These are phyloP conservation scores for Cremastinae sp. DNA, from an alignment of 2,888 invertebrate genomes.

Conservation along the genomic window DNA sequence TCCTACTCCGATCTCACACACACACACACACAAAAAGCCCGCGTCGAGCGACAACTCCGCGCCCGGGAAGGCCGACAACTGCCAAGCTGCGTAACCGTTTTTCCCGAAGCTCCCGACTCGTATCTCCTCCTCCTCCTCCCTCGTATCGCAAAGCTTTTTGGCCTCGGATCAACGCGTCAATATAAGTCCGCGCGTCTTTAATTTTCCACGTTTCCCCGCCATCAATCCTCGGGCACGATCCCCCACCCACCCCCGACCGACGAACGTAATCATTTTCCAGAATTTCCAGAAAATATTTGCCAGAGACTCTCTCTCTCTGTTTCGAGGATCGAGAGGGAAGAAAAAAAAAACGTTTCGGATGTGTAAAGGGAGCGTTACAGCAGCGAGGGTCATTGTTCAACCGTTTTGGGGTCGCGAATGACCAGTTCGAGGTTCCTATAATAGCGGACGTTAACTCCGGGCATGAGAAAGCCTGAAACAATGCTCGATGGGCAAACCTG, in stretches of 20 bases:
- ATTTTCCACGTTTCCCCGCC: slow-evolving; percentile 66
- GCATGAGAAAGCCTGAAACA: slow-evolving; percentile 78
- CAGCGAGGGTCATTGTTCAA: slow-evolving; percentile 76
- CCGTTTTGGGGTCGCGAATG: slow-evolving; percentile 76
- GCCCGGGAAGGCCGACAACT: slow-evolving; percentile 5
- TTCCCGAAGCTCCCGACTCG: too few relatives aligned
- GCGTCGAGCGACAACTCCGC: too few relatives aligned
- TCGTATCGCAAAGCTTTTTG: slow-evolving; percentile 42
- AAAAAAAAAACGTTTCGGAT: neutral
- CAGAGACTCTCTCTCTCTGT: too few relatives aligned
- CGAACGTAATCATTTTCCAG: too few relatives aligned
- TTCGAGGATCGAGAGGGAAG: too few relatives aligned
- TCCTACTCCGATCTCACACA: slow-evolving; percentile 18
- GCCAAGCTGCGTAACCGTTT: slow-evolving; percentile 18
- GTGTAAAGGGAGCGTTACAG: slow-evolving; percentile 48
- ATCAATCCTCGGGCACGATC: too few relatives aligned
- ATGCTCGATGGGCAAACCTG: slow-evolving; percentile 77
- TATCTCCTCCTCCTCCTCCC: slow-evolving; percentile 54
- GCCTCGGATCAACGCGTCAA: slow-evolving; percentile 76
- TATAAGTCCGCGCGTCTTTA: slow-evolving; percentile 59
- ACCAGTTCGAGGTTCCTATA: slow-evolving; percentile 69
- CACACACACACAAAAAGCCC: too few relatives aligned
- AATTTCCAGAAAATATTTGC: too few relatives aligned
- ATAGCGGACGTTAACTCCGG: slow-evolving; percentile 57
- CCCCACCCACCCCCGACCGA: too few relatives aligned